Percentiles rank a stretch among this genome's conserved stretches.
Conservation (phyloP, 1,140 invertebrate species). For the Drosophila sproati region DNA sequence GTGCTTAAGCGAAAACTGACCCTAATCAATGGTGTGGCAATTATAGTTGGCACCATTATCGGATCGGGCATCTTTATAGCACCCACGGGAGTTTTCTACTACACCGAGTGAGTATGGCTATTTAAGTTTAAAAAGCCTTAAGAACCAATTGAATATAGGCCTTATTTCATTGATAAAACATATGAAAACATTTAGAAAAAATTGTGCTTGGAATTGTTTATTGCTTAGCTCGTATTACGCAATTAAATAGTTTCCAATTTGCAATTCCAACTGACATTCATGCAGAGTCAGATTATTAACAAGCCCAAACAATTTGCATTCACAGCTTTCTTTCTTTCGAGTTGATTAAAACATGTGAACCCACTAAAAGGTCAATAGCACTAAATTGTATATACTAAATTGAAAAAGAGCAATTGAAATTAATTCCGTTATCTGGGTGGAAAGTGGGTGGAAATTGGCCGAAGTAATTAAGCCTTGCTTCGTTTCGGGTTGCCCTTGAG, state of each 20-base stretch:
- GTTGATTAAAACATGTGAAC: constrained; percentile 24
- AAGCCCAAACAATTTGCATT: constrained; percentile 1
- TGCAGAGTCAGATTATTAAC: constrained; percentile 1
- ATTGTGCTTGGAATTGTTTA: no score
- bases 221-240: no score
- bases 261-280: neutral
- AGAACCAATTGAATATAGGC: no score
- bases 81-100: constrained; percentile 89
- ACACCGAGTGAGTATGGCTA: constrained; percentile 87
- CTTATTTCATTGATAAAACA: no score
- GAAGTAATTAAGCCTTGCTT: constrained; percentile 19
- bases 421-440: constrained; percentile 16
- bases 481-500: constrained; percentile 33
- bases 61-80: constrained; percentile 94
- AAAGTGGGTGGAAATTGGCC: neutral
- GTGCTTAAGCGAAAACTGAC: constrained; percentile 93
- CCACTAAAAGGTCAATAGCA: constrained; percentile 35
- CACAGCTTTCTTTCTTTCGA: constrained; percentile 11
- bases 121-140: no score
- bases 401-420: constrained; percentile 34
- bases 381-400: constrained; percentile 28
- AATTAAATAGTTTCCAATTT: no score
- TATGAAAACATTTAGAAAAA: no score
- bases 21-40: constrained; percentile 93
- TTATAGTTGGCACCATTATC: constrained; percentile 93